These are phyloP conservation scores for Rhimphoctona megacephalus DNA, from an alignment of 2,888 invertebrate species.

Conservation along the genomic window DNA sequence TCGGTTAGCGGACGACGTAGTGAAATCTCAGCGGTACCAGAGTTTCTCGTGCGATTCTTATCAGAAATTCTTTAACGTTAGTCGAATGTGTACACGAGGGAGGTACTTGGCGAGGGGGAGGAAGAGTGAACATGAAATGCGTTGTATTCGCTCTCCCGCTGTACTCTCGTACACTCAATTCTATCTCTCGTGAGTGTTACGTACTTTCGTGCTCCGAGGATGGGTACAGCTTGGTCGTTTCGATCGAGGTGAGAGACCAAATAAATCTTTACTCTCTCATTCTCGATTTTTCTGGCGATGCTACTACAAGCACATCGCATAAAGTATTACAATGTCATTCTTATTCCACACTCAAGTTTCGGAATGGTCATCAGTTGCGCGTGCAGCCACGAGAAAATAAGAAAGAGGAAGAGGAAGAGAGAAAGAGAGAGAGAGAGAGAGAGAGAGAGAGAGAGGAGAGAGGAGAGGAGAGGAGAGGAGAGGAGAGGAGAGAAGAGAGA, in stretches of 20 bases:
- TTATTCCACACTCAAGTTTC: constrained; percentile 66
- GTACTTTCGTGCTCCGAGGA: constrained; percentile 26
- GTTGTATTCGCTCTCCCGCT: constrained; percentile 63
- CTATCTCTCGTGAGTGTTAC: constrained; percentile 20
- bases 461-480: no score
- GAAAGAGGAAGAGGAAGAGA: constrained; percentile 23
- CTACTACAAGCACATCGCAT: constrained; percentile 48
- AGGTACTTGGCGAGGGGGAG: constrained; percentile 36
- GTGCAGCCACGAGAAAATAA: constrained; percentile 39
- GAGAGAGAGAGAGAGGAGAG: constrained; percentile 23
- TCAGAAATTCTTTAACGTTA: constrained; percentile 62
- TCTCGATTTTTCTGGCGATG: constrained; percentile 38
- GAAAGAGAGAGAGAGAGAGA: constrained; percentile 21
- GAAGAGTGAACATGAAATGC: constrained; percentile 62
- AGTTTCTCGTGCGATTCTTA: constrained; percentile 68
- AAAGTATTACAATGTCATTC: constrained; percentile 70
- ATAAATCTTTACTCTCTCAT: constrained; percentile 60
- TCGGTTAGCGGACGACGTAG: constrained; percentile 35
- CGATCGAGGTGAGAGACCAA: constrained; percentile 65
- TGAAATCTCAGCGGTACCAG: constrained; percentile 33
- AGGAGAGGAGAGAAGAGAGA: constrained; percentile 18
- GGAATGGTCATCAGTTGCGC: constrained; percentile 65
- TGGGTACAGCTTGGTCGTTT: constrained; percentile 46
- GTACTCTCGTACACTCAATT: constrained; percentile 38
- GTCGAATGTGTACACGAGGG: constrained; percentile 60